phyloP scores from a whole-genome alignment of 2,797 vertebrate species.

The Dryobates pubescens region DNA sequence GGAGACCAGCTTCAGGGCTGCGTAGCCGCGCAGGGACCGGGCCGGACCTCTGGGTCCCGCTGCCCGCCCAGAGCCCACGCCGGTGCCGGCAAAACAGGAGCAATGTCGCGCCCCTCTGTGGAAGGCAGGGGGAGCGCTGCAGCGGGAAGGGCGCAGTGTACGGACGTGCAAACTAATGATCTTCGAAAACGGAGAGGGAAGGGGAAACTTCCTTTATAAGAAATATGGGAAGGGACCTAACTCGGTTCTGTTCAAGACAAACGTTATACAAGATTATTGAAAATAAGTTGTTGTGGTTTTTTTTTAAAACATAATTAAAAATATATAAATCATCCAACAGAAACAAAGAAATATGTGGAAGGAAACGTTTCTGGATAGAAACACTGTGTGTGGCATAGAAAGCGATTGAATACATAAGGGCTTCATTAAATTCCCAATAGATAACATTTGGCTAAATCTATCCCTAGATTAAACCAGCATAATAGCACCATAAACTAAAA shows the following conservation, averaged over 20 bases:
- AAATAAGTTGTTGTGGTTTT: not conserved
- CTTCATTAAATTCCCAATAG: constrained; percentile 80
- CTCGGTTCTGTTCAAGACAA: not conserved
- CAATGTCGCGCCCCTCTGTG: not conserved
- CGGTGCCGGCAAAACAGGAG: not conserved
- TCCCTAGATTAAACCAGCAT: constrained; percentile 74
- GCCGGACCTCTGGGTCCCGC: not conserved
- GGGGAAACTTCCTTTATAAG: not conserved
- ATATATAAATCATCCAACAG: constrained; percentile 69
- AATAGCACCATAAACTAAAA: constrained; percentile 74
- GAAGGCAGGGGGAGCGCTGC: not conserved
- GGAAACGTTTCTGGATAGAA: constrained; percentile 67
- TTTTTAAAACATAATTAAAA: constrained; percentile 46
- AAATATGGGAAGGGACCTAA: not conserved
- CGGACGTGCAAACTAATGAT: not conserved
- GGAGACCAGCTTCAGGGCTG: not conserved
- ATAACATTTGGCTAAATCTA: constrained; percentile 80
- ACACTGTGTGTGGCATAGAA: constrained; percentile 78
- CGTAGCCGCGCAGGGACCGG: not conserved
- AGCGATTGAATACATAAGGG: constrained; percentile 75
- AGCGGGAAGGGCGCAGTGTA: not conserved
- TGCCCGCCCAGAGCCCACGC: not conserved
- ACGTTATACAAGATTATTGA: not conserved
- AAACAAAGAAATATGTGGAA: constrained; percentile 67
- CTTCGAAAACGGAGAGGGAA: not conserved